Evolutionary conservation across 1,140 invertebrate genomes (phyloP), one percentile per base, ranked within the genome.

Genomic region (Ceratosolen fusciceps): DNA sequence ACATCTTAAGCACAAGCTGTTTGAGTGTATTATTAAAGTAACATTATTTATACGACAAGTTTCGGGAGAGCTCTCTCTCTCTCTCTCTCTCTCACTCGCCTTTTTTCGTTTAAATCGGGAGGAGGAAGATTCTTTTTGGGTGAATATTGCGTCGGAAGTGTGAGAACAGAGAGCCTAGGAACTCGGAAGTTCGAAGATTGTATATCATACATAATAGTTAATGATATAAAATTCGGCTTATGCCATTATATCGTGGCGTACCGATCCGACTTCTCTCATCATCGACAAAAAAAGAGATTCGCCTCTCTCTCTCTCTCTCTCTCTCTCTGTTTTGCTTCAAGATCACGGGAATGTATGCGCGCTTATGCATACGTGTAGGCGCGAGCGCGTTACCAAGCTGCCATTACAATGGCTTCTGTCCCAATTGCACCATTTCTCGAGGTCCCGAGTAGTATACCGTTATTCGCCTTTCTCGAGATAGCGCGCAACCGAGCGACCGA

Each of bases 401-500:
- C 54, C 47, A 26, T 37, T 52, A 75, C 62, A 77, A 68, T 68
- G 34, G 58, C 74, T 56, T 19, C 74, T 68, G 74, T 77, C 74
- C 65, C 74, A 77, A 62, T 77, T 77, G 62, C 62, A 62, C 49
- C 70, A 19, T 70, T 54, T 52, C 70, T 52, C 47, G 39, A 26
- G 26, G 10, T 10, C 43, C 26, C 26, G 14, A 19, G 16, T 21
- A 37, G 31, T 68, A 26, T 71, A 77, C 76, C 76, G 76, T 77
- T 77, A 77, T 70, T 26, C 75, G 34, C 37, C 72, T 58, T 62
- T 75, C 39, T 49, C 43, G 49, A 47, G 34, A 74, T 39, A 49
- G 12, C 60, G 31, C 16, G 24, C 39, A 12, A 37, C 39, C 16
- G 68, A 24, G 47, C 24, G 26, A 31, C 43, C 10, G 68, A 26